These are phyloP conservation scores for Spodoptera exigua DNA, from an alignment of 2,888 invertebrate genomes.

Conservation along the genomic window DNA sequence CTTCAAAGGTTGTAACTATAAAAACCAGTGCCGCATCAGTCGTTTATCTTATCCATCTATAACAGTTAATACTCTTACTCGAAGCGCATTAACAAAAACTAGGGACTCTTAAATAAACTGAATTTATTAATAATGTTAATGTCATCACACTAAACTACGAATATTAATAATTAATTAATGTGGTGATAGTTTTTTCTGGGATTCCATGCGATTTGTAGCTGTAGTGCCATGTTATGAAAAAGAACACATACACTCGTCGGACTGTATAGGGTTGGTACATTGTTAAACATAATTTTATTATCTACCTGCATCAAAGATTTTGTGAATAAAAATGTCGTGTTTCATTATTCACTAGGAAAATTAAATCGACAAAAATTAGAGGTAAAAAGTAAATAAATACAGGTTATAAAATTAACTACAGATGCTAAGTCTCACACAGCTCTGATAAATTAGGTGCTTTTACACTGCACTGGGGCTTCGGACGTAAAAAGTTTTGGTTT, in stretches of 20 bases:
- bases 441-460: slow-evolving; percentile 51
- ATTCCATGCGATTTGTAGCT: slow-evolving; percentile 46
- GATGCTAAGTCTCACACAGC: slow-evolving; percentile 60
- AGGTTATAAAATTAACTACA: slow-evolving; percentile 64
- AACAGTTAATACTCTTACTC: too few species aligned
- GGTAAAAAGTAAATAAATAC: slow-evolving; percentile 41
- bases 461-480: slow-evolving; percentile 56
- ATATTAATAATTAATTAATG: slow-evolving; percentile 13
- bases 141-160: slow-evolving; percentile 29
- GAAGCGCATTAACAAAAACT: slow-evolving; percentile 2
- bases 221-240: slow-evolving; percentile 49
- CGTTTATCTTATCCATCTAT: too few species aligned
- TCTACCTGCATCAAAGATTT: slow-evolving; percentile 57
- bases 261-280: slow-evolving; percentile 44
- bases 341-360: slow-evolving; percentile 74
- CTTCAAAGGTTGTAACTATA: too few species aligned
- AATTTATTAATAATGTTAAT: slow-evolving; percentile 23
- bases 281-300: slow-evolving; percentile 52
- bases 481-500: slow-evolving; percentile 43
- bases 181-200: slow-evolving; percentile 9
- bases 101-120: slow-evolving; percentile 40
- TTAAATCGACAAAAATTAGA: slow-evolving; percentile 46
- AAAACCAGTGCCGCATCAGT: too few species aligned
- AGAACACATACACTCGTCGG: slow-evolving; percentile 84
- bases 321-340: slow-evolving; percentile 79